A percentile compares a stretch with the other conserved stretches of the same genome.
Evolutionary conservation across 2,113 vertebrate species (phyloP).

Genomic region (Spheniscus mendiculus): DNA sequence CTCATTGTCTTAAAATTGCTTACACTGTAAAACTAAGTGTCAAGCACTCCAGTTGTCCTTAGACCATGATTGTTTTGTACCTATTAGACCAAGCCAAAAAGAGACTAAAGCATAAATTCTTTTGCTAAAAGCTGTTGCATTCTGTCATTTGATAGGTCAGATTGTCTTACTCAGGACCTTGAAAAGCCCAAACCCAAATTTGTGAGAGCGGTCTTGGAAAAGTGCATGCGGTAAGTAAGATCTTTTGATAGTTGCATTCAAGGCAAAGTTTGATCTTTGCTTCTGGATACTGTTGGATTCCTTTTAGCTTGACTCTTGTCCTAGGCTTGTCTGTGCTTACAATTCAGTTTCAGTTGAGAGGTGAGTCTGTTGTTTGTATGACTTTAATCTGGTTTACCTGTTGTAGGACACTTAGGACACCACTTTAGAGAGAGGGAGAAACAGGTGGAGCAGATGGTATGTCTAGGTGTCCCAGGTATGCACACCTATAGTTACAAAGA

Average conservation of each 20-base stretch:
- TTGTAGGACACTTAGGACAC: neutral
- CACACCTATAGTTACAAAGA: neutral
- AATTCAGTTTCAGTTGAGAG: neutral
- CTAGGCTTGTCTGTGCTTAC: neutral
- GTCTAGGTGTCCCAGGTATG: neutral
- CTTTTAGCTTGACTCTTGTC: neutral
- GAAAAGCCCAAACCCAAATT: conserved; percentile 97
- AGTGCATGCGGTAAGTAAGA: conserved; percentile 89
- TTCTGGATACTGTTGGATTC: neutral
- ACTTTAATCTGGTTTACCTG: neutral
- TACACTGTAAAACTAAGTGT: too few species aligned
- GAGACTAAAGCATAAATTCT: neutral
- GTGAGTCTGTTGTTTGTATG: neutral
- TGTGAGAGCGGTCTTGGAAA: conserved; percentile 96
- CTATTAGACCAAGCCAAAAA: neutral
- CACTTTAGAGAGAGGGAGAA: neutral
- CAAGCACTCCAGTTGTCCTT: neutral
- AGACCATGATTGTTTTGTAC: neutral
- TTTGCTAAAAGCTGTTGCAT: neutral
- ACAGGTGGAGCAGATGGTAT: neutral
- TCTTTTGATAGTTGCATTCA: neutral
- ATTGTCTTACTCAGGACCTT: conserved; percentile 89
- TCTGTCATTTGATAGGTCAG: conserved; percentile 81
- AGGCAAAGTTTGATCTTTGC: neutral
- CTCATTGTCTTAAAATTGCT: neutral